A percentile compares a stretch with the other conserved stretches of the same genome.
Conservation (phyloP, 2,888 invertebrate species). For the Sisyra terminalis region DNA sequence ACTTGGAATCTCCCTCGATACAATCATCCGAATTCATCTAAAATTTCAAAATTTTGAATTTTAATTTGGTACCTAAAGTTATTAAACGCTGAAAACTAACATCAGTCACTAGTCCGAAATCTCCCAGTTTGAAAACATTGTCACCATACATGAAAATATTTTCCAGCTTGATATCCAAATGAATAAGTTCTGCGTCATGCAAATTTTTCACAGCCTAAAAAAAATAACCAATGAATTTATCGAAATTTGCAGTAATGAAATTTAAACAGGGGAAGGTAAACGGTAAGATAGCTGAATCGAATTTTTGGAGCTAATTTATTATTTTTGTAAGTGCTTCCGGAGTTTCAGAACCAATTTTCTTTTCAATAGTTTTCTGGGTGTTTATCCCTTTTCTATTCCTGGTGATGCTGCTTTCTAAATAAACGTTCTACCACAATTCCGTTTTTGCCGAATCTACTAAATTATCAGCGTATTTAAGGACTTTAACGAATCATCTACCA, state of each 20-base stretch:
- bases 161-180: constrained; percentile 63
- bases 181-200: constrained; percentile 48
- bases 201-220: constrained; percentile 44
- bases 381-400: too few species aligned
- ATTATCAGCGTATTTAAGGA: too few species aligned
- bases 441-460: too few species aligned
- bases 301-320: too few species aligned
- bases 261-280: too few species aligned
- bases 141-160: constrained; percentile 53
- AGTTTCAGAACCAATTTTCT: neutral
- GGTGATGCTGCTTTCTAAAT: too few species aligned
- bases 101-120: constrained; percentile 58
- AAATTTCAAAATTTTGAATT: neutral
- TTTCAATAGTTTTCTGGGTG: too few species aligned
- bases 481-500: too few species aligned
- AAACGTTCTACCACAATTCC: too few species aligned
- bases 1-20: constrained; percentile 59
- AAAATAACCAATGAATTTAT: too few species aligned
- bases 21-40: neutral
- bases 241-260: too few species aligned
- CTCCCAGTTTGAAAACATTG: constrained; percentile 51
- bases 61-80: neutral
- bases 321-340: neutral
- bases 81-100: constrained; percentile 28
- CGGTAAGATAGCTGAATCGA: too few species aligned